phyloP scores from a whole-genome alignment of 2,797 vertebrate genomes.

The Leptoclinus maculatus region DNA sequence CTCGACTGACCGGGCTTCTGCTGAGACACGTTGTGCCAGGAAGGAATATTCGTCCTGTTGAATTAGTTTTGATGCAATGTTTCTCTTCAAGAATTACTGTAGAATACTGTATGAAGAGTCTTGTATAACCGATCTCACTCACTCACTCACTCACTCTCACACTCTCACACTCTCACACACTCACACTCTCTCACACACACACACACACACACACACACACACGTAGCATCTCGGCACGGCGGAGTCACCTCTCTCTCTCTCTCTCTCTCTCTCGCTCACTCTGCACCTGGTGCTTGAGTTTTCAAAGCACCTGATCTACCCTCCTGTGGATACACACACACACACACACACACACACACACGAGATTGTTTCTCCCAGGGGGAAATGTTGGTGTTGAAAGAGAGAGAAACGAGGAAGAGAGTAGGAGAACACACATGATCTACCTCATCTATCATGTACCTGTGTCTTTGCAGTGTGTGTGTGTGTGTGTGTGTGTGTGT shows the following conservation, averaged over 20 bases:
- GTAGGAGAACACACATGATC: neutral
- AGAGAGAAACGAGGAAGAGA: neutral
- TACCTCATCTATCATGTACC: conserved; percentile 6
- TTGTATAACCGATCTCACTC: too few relatives aligned
- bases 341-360: conserved; percentile 6
- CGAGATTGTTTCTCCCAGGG: neutral
- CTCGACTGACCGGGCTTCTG: neutral
- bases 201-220: neutral
- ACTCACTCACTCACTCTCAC: neutral
- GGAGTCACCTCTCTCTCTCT: conserved; percentile 11
- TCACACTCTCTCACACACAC: neutral
- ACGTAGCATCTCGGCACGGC: neutral
- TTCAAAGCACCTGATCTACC: conserved; percentile 16
- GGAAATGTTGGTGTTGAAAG: conserved; percentile 3
- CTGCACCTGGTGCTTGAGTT: conserved; percentile 16
- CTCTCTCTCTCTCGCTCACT: neutral
- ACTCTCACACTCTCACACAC: conserved; percentile 4
- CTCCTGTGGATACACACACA: neutral
- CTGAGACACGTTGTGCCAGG: neutral
- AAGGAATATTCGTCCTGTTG: neutral
- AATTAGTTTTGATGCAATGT: neutral
- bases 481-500: neutral
- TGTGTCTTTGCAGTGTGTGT: neutral
- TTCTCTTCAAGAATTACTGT: neutral
- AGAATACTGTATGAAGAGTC: neutral